Evolutionary conservation across 2,113 vertebrate genomes (phyloP).

Genomic region (Buteo buteo): DNA sequence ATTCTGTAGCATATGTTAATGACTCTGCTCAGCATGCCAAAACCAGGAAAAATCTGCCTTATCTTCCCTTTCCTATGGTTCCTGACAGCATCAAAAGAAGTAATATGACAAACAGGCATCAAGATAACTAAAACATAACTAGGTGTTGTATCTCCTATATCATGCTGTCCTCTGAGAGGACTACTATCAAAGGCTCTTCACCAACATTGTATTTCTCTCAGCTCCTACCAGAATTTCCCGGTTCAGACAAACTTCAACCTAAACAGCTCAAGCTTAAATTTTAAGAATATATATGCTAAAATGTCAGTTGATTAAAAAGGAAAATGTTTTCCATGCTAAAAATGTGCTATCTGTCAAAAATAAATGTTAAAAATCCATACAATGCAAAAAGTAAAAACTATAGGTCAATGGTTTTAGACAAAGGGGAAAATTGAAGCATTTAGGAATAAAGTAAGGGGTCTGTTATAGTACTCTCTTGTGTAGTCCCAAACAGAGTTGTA

Average conservation of each 20-base stretch:
- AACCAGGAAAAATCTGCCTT: neutral
- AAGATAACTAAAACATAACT: neutral
- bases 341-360: neutral
- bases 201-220: neutral
- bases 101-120: neutral
- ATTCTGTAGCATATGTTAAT: neutral
- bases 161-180: neutral
- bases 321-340: neutral
- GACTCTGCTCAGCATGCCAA: neutral
- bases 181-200: neutral
- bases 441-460: neutral
- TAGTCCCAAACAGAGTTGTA: neutral
- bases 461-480: neutral
- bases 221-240: neutral
- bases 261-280: neutral
- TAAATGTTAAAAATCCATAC: neutral
- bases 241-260: neutral
- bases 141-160: constrained; percentile 23
- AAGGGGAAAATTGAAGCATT: neutral
- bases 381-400: neutral
- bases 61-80: neutral
- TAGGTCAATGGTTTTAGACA: neutral
- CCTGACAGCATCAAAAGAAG: neutral
- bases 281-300: neutral
- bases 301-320: neutral